Conservation (phyloP, 2,797 vertebrate genomes). For the Rhynchonycteris naso region DNA sequence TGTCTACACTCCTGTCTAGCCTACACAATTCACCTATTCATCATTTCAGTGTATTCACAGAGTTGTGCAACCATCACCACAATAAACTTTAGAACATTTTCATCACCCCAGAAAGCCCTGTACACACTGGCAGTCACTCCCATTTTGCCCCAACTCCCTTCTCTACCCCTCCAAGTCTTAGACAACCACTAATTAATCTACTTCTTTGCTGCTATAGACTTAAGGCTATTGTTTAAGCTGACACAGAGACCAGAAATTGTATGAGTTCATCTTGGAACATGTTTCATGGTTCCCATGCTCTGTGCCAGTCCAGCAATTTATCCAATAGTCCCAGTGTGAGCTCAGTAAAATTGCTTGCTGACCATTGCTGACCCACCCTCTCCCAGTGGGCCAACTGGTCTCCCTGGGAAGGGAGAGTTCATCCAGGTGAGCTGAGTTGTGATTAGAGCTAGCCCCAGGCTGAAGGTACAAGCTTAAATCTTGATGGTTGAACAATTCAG, state of each 20-base stretch:
- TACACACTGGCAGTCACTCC: background rate
- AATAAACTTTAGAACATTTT: background rate
- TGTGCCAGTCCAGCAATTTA: background rate
- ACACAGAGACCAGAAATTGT: slow-evolving; percentile 5
- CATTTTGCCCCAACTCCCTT: no score
- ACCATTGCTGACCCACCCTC: background rate
- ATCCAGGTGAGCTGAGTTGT: background rate
- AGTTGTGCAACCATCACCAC: background rate
- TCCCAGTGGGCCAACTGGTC: background rate
- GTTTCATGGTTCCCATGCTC: background rate
- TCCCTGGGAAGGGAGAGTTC: background rate
- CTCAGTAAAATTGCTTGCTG: background rate
- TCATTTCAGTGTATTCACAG: background rate
- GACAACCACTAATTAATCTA: background rate
- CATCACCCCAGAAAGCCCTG: background rate
- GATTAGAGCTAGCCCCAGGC: background rate
- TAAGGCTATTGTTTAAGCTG: background rate
- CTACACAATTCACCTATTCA: background rate
- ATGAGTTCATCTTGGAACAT: background rate
- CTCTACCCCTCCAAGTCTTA: background rate
- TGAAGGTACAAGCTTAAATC: background rate
- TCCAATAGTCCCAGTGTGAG: background rate
- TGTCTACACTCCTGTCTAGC: background rate
- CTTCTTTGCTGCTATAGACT: background rate
- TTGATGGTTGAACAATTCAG: background rate